These are phyloP conservation scores for Oasisia sp. DNA, from an alignment of 2,888 invertebrate genomes.

Conservation along the genomic window DNA sequence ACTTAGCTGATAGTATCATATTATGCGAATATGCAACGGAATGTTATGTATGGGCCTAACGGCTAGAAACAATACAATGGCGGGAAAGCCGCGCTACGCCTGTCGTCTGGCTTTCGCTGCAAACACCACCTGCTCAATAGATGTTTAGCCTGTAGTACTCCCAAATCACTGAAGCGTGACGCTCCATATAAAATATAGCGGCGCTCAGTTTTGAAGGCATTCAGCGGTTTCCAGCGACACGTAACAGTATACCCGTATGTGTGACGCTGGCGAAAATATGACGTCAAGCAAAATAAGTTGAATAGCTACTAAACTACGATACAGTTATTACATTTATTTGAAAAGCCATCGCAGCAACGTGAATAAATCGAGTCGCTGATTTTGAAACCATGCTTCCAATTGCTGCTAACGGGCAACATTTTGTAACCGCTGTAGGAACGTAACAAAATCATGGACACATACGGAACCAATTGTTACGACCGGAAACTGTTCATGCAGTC, in stretches of 20 bases:
- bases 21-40: constrained; percentile 12
- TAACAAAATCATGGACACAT: constrained; percentile 2
- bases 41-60: background rate
- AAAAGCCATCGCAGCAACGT: background rate
- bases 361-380: background rate
- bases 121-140: background rate
- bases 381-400: background rate
- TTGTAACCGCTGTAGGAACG: background rate
- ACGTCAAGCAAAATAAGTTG: background rate
- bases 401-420: background rate
- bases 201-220: background rate
- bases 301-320: background rate
- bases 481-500: background rate
- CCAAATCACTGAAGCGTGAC: background rate
- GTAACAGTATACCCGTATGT: background rate
- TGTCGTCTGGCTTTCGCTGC: background rate
- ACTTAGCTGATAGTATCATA: background rate
- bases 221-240: background rate
- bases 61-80: background rate
- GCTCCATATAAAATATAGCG: background rate
- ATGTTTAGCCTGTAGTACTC: background rate
- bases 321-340: background rate
- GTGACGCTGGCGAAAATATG: background rate
- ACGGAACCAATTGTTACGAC: background rate
- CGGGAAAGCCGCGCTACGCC: background rate